Evolutionary conservation across 30 jellyfish, hydroid and myxozoan genomes (phyloP), one percentile per base, ranked within the genome.

Genomic region (Hydractinia echinata): DNA sequence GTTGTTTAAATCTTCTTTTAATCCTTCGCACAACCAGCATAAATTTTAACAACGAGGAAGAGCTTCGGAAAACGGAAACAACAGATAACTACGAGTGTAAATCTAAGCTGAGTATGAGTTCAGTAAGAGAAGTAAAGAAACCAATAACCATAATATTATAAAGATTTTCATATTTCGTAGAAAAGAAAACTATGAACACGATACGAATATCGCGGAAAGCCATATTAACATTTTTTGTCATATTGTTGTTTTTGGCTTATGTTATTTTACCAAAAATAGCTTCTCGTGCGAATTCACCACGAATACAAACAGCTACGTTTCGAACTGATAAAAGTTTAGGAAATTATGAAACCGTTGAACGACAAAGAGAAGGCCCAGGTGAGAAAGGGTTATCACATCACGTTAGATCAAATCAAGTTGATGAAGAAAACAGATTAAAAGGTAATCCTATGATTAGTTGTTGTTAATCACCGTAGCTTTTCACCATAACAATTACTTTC

Each of bases 311-410:
- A 51, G 30, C 85, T 30, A 61, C 53, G 30, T 61, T 77, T 61
- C 78, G 53, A 54, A 30, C 51, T 21, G 85, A 77, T 55, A 54
- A 54, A 10, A 18, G 53, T 49, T 77, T 77, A 60, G 85, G 85
- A 4, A 77, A 77, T 55, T 77, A 19, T 54, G 85, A 77, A 54
- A 54, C 18, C 79, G 19, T 30, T 54, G 85, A 77, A 77, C 66
- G 39, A 51, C 55, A 21, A 15, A 55, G 74, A 54, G 50, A 18
- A 15, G 85, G 85, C 1, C 85, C 85, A 14, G 85, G 85, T 5
- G 85, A 77, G 30, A 61, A 55, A 8, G 85, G 85, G 30, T 54
- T 54, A 61, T 19, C 79, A 13, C 85, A 77, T 54, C 73, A 76
- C 10, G 53, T 77, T 15, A 56, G 60, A 77, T 55, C 77, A 16